These are phyloP conservation scores for Sericinus montela DNA, from an alignment of 2,888 invertebrate genomes.

Conservation along the genomic window DNA sequence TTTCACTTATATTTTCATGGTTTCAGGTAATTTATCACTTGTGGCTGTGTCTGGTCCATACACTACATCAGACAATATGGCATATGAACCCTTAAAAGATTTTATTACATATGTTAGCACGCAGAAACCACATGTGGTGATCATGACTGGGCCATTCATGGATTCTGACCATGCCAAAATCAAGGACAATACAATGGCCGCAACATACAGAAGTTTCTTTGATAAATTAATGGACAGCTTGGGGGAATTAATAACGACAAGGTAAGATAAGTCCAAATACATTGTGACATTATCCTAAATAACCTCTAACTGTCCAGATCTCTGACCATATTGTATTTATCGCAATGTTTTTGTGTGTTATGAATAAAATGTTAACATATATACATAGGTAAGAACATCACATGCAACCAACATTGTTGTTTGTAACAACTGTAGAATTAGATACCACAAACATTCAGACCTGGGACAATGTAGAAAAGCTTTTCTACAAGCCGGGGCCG, in stretches of 20 bases:
- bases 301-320: too few species aligned
- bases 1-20: background rate
- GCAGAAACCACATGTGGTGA: constrained; percentile 87
- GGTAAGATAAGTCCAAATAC: constrained; percentile 53
- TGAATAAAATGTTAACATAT: too few species aligned
- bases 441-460: too few species aligned
- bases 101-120: constrained; percentile 83
- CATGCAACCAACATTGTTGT: too few species aligned
- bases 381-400: too few species aligned
- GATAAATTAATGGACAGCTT: constrained; percentile 83
- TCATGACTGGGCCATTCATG: constrained; percentile 92
- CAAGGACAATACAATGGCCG: constrained; percentile 80
- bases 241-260: constrained; percentile 74
- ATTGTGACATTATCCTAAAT: too few species aligned
- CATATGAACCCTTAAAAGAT: constrained; percentile 90
- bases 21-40: constrained; percentile 81
- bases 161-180: constrained; percentile 84
- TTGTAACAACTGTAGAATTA: too few species aligned
- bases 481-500: too few species aligned
- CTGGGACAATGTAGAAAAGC: too few species aligned
- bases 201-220: constrained; percentile 87
- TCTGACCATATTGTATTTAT: too few species aligned
- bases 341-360: too few species aligned
- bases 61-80: constrained; percentile 86
- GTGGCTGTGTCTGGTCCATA: constrained; percentile 91